Percentiles rank a stretch among this genome's conserved stretches.
Conservation (phyloP, 2,888 invertebrate genomes). For the Ormyrus rosae region DNA sequence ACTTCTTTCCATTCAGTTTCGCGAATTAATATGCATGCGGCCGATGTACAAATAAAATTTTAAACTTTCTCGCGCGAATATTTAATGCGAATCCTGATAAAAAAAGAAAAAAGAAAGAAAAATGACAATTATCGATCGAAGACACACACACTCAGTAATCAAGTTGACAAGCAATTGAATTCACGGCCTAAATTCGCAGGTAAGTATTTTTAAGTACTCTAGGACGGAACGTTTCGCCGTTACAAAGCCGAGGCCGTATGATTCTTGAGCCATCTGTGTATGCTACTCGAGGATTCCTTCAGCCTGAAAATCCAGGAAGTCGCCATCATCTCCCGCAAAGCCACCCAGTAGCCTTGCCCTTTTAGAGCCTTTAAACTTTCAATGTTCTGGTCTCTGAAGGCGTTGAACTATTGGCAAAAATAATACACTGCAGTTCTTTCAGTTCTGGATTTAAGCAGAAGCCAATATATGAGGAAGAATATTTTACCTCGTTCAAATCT, state of each 20-base stretch:
- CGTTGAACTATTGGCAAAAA: conserved; percentile 63
- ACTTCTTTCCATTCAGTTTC: no score
- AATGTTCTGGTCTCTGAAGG: conserved; percentile 65
- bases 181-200: no score
- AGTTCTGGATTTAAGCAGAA: no score
- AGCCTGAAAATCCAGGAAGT: conserved; percentile 66
- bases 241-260: conserved; percentile 11
- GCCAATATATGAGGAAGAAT: neutral
- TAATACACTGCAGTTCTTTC: neutral
- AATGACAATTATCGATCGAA: no score
- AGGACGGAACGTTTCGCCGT: neutral
- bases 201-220: neutral
- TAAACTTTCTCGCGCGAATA: no score
- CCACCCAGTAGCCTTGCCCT: conserved; percentile 57
- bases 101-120: no score
- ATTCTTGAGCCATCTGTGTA: conserved; percentile 60
- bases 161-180: no score
- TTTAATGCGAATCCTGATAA: no score
- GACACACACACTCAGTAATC: no score
- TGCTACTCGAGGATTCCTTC: conserved; percentile 62
- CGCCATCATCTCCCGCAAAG: conserved; percentile 67
- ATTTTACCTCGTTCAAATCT: conserved; percentile 68
- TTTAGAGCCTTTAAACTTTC: conserved; percentile 63
- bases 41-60: no score
- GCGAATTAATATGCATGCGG: no score